Conservation (phyloP, 2,113 vertebrate species). For the Myrmecobius fasciatus region DNA sequence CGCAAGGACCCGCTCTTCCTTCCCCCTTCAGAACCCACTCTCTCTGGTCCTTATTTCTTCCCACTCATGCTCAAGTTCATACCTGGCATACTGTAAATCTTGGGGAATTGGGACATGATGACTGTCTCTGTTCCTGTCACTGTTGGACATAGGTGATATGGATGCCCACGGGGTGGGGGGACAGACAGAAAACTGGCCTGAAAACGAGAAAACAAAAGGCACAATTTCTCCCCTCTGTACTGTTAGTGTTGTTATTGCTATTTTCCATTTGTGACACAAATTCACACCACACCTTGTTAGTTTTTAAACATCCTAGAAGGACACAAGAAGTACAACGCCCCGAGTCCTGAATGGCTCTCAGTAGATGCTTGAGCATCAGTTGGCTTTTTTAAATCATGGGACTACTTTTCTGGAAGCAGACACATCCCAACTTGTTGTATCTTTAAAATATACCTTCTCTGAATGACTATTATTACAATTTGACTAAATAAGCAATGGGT, state of each 20-base stretch:
- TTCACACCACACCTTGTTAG: not conserved
- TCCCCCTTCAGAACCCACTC: not conserved
- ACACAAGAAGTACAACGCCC: not conserved
- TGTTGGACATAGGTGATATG: not conserved
- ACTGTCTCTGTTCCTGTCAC: not conserved
- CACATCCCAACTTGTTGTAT: not conserved
- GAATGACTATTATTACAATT: not conserved
- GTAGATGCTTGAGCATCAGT: not conserved
- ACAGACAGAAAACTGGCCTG: not conserved
- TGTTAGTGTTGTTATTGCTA: not conserved
- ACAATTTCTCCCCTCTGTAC: not conserved
- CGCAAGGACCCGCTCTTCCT: not conserved
- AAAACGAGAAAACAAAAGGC: not conserved
- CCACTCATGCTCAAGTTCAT: not conserved
- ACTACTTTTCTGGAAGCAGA: not conserved
- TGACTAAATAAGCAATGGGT: not conserved
- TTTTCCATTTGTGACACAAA: not conserved
- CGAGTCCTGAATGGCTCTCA: not conserved
- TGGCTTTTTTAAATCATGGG: not conserved
- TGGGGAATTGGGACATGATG: not conserved
- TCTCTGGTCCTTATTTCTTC: not conserved
- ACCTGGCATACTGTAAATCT: not conserved
- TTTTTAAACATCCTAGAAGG: not conserved
- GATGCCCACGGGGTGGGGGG: not conserved
- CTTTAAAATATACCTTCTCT: not conserved